phyloP scores from a whole-genome alignment of 2,797 vertebrate genomes.

The Pantherophis alleghaniensis region DNA sequence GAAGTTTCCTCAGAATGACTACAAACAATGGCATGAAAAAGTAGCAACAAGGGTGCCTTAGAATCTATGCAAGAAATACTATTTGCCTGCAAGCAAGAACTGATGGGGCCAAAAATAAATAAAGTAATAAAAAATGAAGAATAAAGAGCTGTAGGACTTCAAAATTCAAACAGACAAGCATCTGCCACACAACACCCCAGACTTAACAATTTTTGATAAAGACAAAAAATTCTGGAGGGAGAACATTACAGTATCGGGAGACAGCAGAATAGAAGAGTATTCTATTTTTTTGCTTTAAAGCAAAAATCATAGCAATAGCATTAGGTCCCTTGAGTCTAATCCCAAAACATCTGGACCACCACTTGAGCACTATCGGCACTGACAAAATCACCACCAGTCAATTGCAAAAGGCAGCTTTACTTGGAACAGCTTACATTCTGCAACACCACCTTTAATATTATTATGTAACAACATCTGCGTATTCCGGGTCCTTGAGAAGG shows the following conservation, averaged over 20 bases:
- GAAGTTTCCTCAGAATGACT: not conserved
- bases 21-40: not conserved
- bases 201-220: not conserved
- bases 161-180: not conserved
- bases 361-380: not conserved
- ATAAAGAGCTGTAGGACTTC: not conserved
- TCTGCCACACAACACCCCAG: not conserved
- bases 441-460: not conserved
- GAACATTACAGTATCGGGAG: not conserved
- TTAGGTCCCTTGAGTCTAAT: too few relatives aligned
- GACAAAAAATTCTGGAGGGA: not conserved
- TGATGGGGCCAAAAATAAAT: not conserved
- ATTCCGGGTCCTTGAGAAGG: not conserved
- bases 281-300: too few relatives aligned
- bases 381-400: not conserved
- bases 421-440: not conserved
- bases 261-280: not conserved
- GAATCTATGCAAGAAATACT: too few relatives aligned
- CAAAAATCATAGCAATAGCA: too few relatives aligned
- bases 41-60: not conserved
- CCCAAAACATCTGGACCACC: not conserved
- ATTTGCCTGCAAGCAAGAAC: not conserved
- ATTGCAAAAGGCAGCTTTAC: not conserved
- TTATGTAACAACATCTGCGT: not conserved
- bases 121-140: not conserved